Percentiles rank a stretch among this genome's conserved stretches.
Evolutionary conservation across 37 sponge, comb jelly and placozoan genomes (phyloP).

Genomic region (Dysidea cf. avara): DNA sequence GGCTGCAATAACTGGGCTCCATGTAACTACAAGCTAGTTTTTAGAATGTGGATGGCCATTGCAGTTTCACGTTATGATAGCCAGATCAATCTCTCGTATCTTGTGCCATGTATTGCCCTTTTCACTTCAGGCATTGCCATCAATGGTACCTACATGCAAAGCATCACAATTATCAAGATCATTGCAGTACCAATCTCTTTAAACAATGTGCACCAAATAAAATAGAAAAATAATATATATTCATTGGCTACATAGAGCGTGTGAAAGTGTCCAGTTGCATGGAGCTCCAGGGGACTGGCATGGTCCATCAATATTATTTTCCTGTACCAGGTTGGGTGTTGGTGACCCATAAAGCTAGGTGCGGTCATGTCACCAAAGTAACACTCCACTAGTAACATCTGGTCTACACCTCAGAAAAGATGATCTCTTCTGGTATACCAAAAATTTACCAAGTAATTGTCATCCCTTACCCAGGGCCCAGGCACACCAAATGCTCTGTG

Average conservation of each 20-base stretch:
- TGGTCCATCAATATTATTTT: no score
- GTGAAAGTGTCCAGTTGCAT: no score
- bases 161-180: slow-evolving; percentile 43
- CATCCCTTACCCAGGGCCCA: slow-evolving; percentile 35
- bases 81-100: no score
- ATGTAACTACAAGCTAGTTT: no score
- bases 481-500: slow-evolving; percentile 95
- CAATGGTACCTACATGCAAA: slow-evolving; percentile 44
- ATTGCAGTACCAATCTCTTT: slow-evolving; percentile 78
- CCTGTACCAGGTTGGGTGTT: slow-evolving; percentile 14
- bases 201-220: slow-evolving; percentile 84
- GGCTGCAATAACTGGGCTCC: no score
- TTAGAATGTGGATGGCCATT: no score
- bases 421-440: slow-evolving; percentile 63
- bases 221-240: slow-evolving; percentile 79
- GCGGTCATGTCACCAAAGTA: slow-evolving; percentile 54
- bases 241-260: no score
- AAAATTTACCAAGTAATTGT: no score
- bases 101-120: slow-evolving; percentile 58
- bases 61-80: no score
- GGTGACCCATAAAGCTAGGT: slow-evolving; percentile 56
- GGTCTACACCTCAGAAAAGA: slow-evolving; percentile 83
- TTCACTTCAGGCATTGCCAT: slow-evolving; percentile 39
- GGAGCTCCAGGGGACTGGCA: no score
- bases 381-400: slow-evolving; percentile 70